Evolutionary conservation across 2,113 vertebrate genomes (phyloP), one percentile per base, ranked within the genome.

Genomic region (Lasiurus borealis): DNA sequence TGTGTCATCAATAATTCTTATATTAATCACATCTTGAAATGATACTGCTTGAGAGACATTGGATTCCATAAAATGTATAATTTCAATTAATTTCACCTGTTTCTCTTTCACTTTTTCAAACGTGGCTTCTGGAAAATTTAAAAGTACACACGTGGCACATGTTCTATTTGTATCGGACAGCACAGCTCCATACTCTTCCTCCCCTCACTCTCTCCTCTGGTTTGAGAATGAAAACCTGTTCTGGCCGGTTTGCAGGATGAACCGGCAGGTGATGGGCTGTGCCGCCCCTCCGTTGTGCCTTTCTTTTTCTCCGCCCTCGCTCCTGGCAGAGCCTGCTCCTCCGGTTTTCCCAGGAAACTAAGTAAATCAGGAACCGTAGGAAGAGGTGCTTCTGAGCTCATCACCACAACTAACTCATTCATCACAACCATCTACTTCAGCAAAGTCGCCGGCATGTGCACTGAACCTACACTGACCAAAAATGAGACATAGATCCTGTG

Each of bases 281-380:
- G 21, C 6, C 13, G 34, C 31, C 50, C 44, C 12, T 81, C 40
- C 29, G 48, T 52, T 73, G 50, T 40, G 29, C 46, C 46, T 91
- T 91, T 62, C 66, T 72, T 69, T 48, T 59, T 92, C 50, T 62
- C 34, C 40, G 25, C 14, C 73, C 48, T 77, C 10, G 48, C 21
- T 87, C 44, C 18, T 86, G 2, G 2, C 27, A 87, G 27, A 84
- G 66, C 25, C 48, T 34, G 14, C 48, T 91, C 2, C 27, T 25
- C 68, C 68, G 19, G n/a, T 78, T 91, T 94, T 82, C 31, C 40
- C 46, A 91, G 23, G 36, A 95, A 95, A 89, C 91, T 85, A 89
- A 91, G 66, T 69, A 90, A 85, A 72, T 66, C 48, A 21, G 62
- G 27, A 21, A 48, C 44, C 54, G 66, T 72, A 84, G 64, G 48